Evolutionary conservation across 2,888 invertebrate genomes (phyloP).

Genomic region (Catocala nupta): DNA sequence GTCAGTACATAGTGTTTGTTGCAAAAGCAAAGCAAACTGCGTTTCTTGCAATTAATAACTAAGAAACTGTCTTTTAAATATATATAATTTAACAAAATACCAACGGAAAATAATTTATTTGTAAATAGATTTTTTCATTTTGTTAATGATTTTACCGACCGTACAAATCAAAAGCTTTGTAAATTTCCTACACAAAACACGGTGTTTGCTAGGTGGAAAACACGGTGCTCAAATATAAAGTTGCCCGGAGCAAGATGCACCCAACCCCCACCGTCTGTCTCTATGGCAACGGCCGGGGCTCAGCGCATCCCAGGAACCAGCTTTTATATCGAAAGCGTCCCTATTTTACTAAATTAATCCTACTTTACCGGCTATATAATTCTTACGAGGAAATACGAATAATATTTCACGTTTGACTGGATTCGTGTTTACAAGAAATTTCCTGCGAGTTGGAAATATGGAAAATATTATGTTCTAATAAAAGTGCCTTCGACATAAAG

Average conservation of each 20-base stretch:
- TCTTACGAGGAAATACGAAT: neutral
- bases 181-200: slow-evolving; percentile 7
- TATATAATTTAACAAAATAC: no score
- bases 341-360: slow-evolving; percentile 15
- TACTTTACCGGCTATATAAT: neutral
- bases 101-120: no score
- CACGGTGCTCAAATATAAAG: slow-evolving; percentile 13
- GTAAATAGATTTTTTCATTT: neutral
- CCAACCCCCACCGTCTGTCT: slow-evolving; percentile 6
- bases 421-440: neutral
- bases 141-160: neutral
- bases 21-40: no score
- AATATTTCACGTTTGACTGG: neutral
- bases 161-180: slow-evolving; percentile 3
- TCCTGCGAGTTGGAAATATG: neutral
- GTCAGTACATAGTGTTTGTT: no score
- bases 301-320: slow-evolving; percentile 6
- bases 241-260: slow-evolving; percentile 16
- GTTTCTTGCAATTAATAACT: no score
- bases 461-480: no score
- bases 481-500: no score
- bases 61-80: no score
- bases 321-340: slow-evolving; percentile 8
- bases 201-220: slow-evolving; percentile 13
- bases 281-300: slow-evolving; percentile 19